phyloP scores from a whole-genome alignment of 2,113 vertebrate species.

The Emydocephalus ijimae region DNA sequence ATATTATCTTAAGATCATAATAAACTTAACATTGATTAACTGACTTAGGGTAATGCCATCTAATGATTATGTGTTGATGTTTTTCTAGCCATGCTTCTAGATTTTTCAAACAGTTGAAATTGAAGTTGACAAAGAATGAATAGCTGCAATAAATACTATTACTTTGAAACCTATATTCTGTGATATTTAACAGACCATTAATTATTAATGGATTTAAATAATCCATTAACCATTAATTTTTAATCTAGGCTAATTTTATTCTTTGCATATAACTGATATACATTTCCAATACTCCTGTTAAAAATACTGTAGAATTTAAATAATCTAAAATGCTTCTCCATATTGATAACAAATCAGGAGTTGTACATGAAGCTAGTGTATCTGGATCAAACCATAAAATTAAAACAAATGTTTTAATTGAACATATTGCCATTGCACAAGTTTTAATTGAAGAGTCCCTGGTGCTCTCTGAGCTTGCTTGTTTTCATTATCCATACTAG shows the following conservation, averaged over 20 bases:
- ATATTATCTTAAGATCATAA: not conserved
- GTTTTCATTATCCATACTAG: no score
- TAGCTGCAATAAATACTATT: not conserved
- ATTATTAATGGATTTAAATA: no score
- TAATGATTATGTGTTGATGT: not conserved
- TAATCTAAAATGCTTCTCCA: not conserved
- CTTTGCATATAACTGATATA: not conserved
- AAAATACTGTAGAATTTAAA: not conserved
- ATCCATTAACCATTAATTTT: not conserved
- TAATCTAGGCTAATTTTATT: not conserved
- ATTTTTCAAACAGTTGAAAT: not conserved
- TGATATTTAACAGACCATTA: not conserved
- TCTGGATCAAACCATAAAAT: not conserved
- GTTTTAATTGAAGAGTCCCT: not conserved
- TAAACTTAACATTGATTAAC: not conserved
- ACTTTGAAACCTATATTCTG: not conserved
- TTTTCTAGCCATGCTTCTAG: not conserved
- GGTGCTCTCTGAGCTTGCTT: no score
- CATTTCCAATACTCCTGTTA: not conserved
- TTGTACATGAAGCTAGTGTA: not conserved
- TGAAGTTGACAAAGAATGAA: not conserved
- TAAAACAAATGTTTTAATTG: not conserved
- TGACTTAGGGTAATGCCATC: not conserved
- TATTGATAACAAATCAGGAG: not conserved
- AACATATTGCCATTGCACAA: not conserved